Percentiles rank a stretch among this genome's conserved stretches.
These are phyloP conservation scores for Tor tambroides DNA, from an alignment of 2,113 vertebrate genomes.

Conservation along the genomic window DNA sequence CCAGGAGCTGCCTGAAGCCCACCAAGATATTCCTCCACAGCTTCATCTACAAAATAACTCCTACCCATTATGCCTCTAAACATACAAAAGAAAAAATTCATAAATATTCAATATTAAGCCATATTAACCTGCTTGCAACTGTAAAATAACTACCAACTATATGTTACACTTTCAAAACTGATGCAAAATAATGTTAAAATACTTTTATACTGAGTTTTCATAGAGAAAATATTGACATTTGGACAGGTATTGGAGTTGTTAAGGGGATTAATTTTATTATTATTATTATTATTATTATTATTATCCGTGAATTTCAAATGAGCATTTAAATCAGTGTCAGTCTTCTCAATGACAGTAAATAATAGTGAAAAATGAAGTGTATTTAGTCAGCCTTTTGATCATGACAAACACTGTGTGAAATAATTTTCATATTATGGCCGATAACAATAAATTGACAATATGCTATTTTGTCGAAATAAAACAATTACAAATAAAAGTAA, in stretches of 20 bases:
- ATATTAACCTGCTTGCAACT: neutral
- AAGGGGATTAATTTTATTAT: neutral
- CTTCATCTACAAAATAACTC: slow-evolving; percentile 73
- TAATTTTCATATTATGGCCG: neutral
- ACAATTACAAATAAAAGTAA: neutral
- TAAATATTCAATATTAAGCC: neutral
- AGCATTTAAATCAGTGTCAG: neutral
- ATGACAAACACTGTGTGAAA: neutral
- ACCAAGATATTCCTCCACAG: slow-evolving; percentile 72
- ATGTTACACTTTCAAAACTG: neutral
- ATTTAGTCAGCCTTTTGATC: neutral
- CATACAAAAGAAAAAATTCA: neutral
- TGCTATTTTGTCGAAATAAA: neutral
- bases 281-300: neutral
- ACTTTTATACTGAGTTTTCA: neutral
- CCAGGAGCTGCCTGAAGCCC: slow-evolving; percentile 62
- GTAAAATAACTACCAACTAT: neutral
- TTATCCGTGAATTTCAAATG: neutral
- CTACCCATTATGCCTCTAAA: slow-evolving; percentile 70
- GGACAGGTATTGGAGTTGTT: neutral
- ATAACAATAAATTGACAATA: neutral
- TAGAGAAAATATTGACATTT: neutral
- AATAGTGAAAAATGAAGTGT: neutral
- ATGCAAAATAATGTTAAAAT: neutral
- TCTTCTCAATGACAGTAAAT: neutral